Evolutionary conservation across 2,888 invertebrate species (phyloP).

Genomic region (Plebejus argus): DNA sequence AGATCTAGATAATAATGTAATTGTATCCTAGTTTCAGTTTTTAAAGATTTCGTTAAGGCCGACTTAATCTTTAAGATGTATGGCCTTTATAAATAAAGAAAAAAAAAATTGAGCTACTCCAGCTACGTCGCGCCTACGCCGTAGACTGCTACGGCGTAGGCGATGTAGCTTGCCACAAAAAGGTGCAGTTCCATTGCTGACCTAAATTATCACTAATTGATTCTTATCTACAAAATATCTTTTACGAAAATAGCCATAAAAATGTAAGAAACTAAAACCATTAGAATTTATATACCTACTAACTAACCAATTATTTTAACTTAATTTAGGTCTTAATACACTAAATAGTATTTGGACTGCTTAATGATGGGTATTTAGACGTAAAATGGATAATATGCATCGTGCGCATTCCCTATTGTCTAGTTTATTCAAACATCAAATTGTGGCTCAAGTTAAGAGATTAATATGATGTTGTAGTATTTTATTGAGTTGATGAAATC

Average conservation of each 20-base stretch:
- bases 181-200: background rate
- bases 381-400: slow-evolving; percentile 28
- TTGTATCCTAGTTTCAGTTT: too few species aligned
- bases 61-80: too few species aligned
- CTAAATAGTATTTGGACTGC: background rate
- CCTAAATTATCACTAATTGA: background rate
- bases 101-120: too few species aligned
- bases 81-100: too few species aligned
- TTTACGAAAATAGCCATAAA: background rate
- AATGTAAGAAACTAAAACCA: too few species aligned
- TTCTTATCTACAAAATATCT: background rate
- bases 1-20: too few species aligned
- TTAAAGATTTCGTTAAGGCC: too few species aligned
- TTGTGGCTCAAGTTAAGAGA: background rate
- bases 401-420: slow-evolving; percentile 18
- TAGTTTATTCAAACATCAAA: slow-evolving; percentile 28
- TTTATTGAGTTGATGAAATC: background rate
- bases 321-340: background rate
- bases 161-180: background rate
- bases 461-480: background rate
- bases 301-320: background rate
- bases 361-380: slow-evolving; percentile 11
- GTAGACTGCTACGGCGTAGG: background rate
- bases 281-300: too few species aligned
- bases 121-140: too few species aligned